phyloP scores from a whole-genome alignment of 2,113 vertebrate species.

The Marmota flaviventris region DNA sequence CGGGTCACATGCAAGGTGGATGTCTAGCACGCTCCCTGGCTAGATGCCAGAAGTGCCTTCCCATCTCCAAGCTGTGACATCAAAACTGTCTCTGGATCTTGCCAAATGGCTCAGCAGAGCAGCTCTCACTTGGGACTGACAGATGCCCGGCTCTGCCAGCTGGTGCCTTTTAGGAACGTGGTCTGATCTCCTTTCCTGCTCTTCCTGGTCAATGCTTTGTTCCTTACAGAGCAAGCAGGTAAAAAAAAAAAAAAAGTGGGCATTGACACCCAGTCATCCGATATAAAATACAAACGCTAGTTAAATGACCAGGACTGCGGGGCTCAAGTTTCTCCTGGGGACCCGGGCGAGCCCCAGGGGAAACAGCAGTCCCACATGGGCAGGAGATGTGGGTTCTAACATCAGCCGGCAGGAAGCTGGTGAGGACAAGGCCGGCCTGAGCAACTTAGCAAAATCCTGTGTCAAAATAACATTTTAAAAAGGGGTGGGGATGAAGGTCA shows the following conservation, averaged over 20 bases:
- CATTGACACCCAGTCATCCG: not conserved
- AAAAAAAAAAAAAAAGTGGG: not conserved
- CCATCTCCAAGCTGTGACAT: not conserved
- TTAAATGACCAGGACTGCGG: not conserved
- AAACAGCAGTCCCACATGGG: not conserved
- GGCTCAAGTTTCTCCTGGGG: not conserved
- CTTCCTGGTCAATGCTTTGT: not conserved
- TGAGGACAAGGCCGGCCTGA: no score
- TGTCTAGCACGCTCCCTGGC: not conserved
- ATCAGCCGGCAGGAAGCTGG: no score
- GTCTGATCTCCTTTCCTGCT: not conserved
- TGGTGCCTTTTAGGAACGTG: not conserved
- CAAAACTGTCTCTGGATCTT: not conserved
- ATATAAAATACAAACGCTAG: not conserved
- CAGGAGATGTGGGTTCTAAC: not conserved
- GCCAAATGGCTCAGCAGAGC: not conserved
- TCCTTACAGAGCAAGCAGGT: not conserved
- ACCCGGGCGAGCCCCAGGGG: not conserved
- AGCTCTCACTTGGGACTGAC: not conserved
- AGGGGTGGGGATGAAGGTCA: no score
- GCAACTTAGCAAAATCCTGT: no score
- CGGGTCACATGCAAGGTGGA: not conserved
- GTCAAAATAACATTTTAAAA: no score
- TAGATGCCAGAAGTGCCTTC: not conserved
- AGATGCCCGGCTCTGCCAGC: not conserved